Conservation (phyloP, 2,797 vertebrate species). For the Tapera naevia region DNA sequence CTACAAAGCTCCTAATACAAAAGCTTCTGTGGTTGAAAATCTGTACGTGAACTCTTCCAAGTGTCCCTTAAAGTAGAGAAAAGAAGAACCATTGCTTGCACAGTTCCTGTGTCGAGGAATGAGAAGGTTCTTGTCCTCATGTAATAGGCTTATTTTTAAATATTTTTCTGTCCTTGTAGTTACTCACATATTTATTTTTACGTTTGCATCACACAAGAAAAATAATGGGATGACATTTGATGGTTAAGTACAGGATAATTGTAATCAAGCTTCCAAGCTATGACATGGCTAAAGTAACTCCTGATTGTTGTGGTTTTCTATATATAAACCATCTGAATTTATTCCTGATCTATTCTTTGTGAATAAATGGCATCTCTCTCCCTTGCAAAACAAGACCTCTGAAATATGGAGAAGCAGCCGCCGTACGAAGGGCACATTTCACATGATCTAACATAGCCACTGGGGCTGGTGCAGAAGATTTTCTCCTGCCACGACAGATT, state of each 20-base stretch:
- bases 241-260: neutral
- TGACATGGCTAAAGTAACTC: neutral
- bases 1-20: neutral
- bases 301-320: neutral
- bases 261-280: slow-evolving; percentile 11
- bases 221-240: neutral
- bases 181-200: neutral
- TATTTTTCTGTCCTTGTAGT: neutral
- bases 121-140: neutral
- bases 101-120: neutral
- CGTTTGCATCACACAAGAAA: neutral
- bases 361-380: neutral
- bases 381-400: neutral
- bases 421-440: neutral
- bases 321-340: slow-evolving; percentile 9
- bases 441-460: neutral
- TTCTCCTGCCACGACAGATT: slow-evolving; percentile 32
- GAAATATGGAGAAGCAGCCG: neutral
- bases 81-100: neutral
- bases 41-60: neutral
- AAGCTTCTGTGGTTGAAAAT: neutral
- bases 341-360: slow-evolving; percentile 10
- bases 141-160: neutral
- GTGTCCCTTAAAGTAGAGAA: neutral
- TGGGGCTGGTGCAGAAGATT: neutral